A percentile compares a stretch with the other conserved stretches of the same genome.
These are phyloP conservation scores for Myoxocephalus aenaeus DNA, from an alignment of 2,797 vertebrate species.

Conservation along the genomic window DNA sequence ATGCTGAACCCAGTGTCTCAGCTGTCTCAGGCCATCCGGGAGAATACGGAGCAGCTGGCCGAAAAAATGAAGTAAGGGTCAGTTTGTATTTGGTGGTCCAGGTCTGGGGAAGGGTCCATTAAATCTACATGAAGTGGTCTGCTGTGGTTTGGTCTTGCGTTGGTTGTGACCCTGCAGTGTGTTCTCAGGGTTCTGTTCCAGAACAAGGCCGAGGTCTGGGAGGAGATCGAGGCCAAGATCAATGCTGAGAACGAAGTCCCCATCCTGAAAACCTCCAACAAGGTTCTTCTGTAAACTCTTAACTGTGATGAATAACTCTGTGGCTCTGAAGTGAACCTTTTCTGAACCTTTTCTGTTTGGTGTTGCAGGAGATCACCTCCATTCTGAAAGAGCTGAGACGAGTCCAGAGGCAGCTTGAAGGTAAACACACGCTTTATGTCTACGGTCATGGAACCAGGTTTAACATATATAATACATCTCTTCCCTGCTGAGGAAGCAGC, in stretches of 20 bases:
- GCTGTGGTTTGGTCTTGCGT: not conserved
- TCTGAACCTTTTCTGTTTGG: not conserved
- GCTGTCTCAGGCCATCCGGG: slow-evolving; percentile 93
- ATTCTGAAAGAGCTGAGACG: slow-evolving; percentile 94
- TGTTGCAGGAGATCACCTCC: slow-evolving; percentile 91
- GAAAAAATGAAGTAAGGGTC: slow-evolving; percentile 95
- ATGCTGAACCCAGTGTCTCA: slow-evolving; percentile 97
- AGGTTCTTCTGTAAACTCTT: slow-evolving; percentile 78
- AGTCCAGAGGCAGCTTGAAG: slow-evolving; percentile 96
- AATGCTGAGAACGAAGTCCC: slow-evolving; percentile 95
- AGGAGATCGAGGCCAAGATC: slow-evolving; percentile 94
- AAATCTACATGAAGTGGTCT: not conserved
- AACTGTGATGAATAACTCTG: not conserved
- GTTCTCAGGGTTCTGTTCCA: slow-evolving; percentile 88
- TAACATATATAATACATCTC: not conserved
- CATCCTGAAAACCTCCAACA: slow-evolving; percentile 94
- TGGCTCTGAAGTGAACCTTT: not conserved
- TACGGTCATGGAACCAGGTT: not conserved
- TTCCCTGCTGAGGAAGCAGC: not conserved
- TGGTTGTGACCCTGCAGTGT: not conserved
- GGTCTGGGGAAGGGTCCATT: not conserved
- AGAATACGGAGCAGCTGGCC: slow-evolving; percentile 94
- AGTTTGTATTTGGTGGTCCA: not conserved
- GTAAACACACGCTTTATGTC: slow-evolving; percentile 65
- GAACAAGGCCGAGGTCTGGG: slow-evolving; percentile 92